Evolutionary conservation across 2,888 invertebrate species (phyloP).

Genomic region (Acleris emargana): DNA sequence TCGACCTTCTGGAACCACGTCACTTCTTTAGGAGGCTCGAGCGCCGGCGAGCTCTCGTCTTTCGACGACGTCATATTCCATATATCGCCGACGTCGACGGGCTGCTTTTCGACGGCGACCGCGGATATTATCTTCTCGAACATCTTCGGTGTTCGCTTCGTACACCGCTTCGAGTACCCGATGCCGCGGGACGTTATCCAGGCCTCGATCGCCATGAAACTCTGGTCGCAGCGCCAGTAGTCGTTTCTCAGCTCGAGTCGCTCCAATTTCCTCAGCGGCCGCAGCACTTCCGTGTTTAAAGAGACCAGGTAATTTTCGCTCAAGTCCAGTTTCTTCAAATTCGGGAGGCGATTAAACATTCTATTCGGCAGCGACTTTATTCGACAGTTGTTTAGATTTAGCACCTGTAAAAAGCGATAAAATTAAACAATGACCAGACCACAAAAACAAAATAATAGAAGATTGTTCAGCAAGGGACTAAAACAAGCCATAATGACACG

Average conservation of each 20-base stretch:
- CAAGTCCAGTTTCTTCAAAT: conserved; percentile 82
- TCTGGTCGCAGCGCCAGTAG: conserved; percentile 81
- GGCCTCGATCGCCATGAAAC: conserved; percentile 65
- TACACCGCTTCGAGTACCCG: conserved; percentile 75
- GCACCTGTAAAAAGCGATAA: conserved; percentile 64
- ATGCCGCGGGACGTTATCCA: conserved; percentile 71
- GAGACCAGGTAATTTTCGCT: conserved; percentile 85
- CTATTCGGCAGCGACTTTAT: conserved; percentile 80
- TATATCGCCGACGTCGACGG: conserved; percentile 65
- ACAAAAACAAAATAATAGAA: too few relatives aligned
- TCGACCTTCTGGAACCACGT: conserved; percentile 72
- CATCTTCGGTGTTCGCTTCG: conserved; percentile 72
- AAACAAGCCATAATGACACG: too few relatives aligned
- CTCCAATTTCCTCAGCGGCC: conserved; percentile 74
- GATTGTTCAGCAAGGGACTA: too few relatives aligned
- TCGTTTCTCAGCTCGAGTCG: conserved; percentile 82
- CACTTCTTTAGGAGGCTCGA: conserved; percentile 47
- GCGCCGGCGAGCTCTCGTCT: conserved; percentile 47
- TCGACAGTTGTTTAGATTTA: conserved; percentile 84
- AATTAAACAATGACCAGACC: too few relatives aligned
- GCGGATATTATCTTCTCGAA: conserved; percentile 83
- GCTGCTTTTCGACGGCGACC: conserved; percentile 62
- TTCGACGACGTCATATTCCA: conserved; percentile 67
- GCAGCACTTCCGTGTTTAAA: conserved; percentile 73
- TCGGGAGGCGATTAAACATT: conserved; percentile 81